Percentiles rank a stretch among this genome's conserved stretches.
phyloP scores from a whole-genome alignment of 1,140 invertebrate genomes.

The Rhizoglyphus robini region DNA sequence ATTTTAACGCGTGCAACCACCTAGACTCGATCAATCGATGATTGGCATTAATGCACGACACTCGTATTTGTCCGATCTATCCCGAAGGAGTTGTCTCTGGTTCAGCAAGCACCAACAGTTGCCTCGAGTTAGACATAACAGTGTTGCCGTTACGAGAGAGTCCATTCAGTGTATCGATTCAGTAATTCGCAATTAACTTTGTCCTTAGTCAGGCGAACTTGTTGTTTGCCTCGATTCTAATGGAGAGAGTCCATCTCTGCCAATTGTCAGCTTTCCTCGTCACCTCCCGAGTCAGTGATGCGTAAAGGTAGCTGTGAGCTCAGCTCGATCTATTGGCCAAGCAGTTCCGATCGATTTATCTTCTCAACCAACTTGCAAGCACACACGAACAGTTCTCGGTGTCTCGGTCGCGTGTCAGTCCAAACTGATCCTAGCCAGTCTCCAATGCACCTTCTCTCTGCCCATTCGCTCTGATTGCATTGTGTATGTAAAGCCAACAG shows the following conservation, averaged over 20 bases:
- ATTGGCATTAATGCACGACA: too few relatives aligned
- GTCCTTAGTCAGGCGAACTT: not conserved
- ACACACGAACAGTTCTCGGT: too few relatives aligned
- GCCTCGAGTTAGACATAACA: too few relatives aligned
- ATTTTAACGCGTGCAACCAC: too few relatives aligned
- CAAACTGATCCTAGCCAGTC: too few relatives aligned
- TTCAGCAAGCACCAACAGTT: too few relatives aligned
- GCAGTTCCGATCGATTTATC: slow-evolving; percentile 12
- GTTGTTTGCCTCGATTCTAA: too few relatives aligned
- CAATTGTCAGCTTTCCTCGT: not conserved
- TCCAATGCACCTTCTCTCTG: too few relatives aligned
- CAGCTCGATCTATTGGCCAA: not conserved
- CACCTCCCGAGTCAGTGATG: not conserved
- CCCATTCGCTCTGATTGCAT: not conserved
- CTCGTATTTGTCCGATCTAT: too few relatives aligned
- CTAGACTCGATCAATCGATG: too few relatives aligned
- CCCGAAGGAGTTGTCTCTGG: too few relatives aligned
- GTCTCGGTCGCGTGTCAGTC: not conserved
- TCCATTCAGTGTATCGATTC: not conserved
- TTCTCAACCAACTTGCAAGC: not conserved
- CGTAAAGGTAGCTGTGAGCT: not conserved
- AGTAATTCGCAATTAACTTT: not conserved
- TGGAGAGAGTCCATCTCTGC: not conserved
- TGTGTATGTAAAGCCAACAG: too few relatives aligned
- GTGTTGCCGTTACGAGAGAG: not conserved